A percentile compares a stretch with the other conserved stretches of the same genome.
Evolutionary conservation across 53 echinoderm and acorn worm genomes (phyloP).

Genomic region (Arbacia lixula): DNA sequence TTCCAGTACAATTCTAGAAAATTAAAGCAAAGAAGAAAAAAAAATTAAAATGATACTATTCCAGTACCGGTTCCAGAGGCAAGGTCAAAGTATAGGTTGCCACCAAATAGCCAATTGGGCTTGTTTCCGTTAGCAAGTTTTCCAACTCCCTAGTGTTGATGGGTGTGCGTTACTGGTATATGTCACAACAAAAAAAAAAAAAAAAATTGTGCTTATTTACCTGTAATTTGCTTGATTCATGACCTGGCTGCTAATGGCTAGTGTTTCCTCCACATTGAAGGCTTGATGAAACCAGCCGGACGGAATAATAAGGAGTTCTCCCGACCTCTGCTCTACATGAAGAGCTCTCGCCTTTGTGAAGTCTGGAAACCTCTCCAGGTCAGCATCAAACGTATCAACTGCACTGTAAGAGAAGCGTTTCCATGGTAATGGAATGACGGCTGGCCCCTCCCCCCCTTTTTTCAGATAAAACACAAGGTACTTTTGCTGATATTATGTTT

Average conservation of each 20-base stretch:
- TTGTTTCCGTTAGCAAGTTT: no score
- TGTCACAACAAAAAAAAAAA: no score
- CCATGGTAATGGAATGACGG: no score
- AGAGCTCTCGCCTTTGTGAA: conserved; percentile 71
- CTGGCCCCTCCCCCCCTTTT: no score
- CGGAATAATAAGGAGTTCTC: conserved; percentile 87
- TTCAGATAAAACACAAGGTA: no score
- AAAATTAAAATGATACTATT: no score
- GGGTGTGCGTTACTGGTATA: no score
- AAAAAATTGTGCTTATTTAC: no score
- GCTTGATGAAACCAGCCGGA: conserved; percentile 93
- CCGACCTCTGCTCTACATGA: conserved; percentile 76
- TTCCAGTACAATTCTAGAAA: conserved; percentile 69
- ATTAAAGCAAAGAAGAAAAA: not conserved
- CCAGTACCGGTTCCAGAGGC: no score
- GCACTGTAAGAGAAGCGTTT: conserved; percentile 47
- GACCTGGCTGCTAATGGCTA: conserved; percentile 87
- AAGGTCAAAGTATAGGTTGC: no score
- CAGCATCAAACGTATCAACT: conserved; percentile 74
- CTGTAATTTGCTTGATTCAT: conserved; percentile 83
- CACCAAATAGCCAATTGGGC: no score
- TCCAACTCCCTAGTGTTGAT: no score
- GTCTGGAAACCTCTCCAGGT: conserved; percentile 64
- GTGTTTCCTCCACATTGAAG: conserved; percentile 76
- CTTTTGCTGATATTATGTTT: not conserved